phyloP scores from a whole-genome alignment of 2,797 vertebrate genomes.

The Euthynnus affinis region DNA sequence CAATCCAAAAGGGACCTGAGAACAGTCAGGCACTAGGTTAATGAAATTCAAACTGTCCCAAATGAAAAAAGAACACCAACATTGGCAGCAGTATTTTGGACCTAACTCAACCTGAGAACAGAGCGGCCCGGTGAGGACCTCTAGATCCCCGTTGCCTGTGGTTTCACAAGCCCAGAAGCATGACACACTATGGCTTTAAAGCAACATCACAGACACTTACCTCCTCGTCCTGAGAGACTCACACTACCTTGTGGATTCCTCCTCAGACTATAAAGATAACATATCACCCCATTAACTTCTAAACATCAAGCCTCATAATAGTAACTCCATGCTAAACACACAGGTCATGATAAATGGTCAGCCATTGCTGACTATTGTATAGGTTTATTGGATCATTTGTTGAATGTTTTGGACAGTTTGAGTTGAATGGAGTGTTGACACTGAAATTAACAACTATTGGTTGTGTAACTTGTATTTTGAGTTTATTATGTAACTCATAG shows the following conservation, averaged over 20 bases:
- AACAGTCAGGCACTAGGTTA: not conserved
- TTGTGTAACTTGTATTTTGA: not conserved
- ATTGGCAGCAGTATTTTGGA: not conserved
- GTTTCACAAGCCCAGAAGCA: conserved; percentile 26
- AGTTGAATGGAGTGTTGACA: not conserved
- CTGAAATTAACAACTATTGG: not conserved
- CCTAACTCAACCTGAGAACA: not conserved
- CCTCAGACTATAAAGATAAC: not conserved
- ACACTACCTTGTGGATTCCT: conserved; percentile 31
- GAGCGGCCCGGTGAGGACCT: not conserved
- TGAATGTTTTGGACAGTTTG: not conserved
- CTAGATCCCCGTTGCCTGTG: not conserved
- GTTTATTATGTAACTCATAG: not conserved
- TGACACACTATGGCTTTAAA: conserved; percentile 8
- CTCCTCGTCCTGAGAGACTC: not conserved
- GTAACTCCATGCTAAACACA: not conserved
- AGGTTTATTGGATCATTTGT: not conserved
- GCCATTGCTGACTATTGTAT: not conserved
- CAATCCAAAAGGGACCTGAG: not conserved
- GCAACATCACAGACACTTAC: conserved; percentile 35
- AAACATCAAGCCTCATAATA: conserved; percentile 7
- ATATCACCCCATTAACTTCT: not conserved
- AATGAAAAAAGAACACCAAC: not conserved
- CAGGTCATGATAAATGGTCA: not conserved
- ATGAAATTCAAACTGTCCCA: not conserved